Base-by-base conservation (phyloP, 2,113 vertebrate species). In the Toxotes jaculatrix region DNA sequence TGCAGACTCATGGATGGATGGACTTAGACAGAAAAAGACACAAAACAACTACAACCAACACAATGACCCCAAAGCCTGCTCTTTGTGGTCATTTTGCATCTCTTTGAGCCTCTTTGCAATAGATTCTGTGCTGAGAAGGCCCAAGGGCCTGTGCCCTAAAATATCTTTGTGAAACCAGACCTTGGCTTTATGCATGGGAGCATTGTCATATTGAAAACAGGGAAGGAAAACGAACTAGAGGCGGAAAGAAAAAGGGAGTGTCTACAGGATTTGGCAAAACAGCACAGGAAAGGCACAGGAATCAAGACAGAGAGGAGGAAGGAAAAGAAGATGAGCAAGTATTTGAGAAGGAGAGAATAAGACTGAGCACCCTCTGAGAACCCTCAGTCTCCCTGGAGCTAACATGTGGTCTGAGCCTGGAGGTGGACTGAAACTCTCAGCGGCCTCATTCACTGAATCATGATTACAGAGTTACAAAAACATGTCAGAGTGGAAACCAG, bases 371-470 rank as follows among this genome's bases (percentile, higher is more conserved):
- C n/a, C n/a, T n/a, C 40, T n/a, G 62, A 61, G 38, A 61, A 69
- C 12, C 69, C 45, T 34, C 45, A 14, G 63, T 42, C 2, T 84
- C 63, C 55, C 56, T 8, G 47, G 1, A 74, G 83, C 57, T 34
- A 64, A 53, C 69, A 27, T 67, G 47, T 55, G 68, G 40, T 45
- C 36, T 17, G 57, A 67, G 61, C 21, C 55, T 36, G 73, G 67
- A 70, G 62, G 64, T 51, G 2, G 64, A 57, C 57, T 59, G 21
- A 59, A 60, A 17, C 59, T 61, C 16, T 55, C 77, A n/a, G 71
- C 59, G 49, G 57, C 75, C 47, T 56, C 75, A 1, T 62, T 63
- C 40, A 40, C 32, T 70, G 77, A 70, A 57, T 71, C 59, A 51
- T 34, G 3, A 34, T 51, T n/a, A 67, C 32, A 43, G 79, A 78